Evolutionary conservation across 2,797 vertebrate genomes (phyloP), one percentile per base, ranked within the genome.

Genomic region (Leptatherina wallacei): DNA sequence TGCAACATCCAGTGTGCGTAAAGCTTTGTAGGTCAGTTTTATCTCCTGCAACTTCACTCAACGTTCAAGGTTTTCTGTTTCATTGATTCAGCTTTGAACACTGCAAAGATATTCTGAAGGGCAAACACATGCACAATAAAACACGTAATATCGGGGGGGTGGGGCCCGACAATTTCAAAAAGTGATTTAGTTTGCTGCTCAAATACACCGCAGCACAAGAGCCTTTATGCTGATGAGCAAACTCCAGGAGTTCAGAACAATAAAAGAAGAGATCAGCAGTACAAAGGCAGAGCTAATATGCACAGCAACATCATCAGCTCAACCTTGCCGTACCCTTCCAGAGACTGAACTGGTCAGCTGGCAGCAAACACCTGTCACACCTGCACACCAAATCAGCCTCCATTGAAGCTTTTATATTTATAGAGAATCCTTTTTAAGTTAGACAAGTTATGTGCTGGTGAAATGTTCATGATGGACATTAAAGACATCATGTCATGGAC

Each of bases 251-350:
- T 47, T 66, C 10, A 56, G 18, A 69, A 80, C 40, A 65, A 73
- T 69, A 62, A 52, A 18, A 38, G 38, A 56, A 36, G 44, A 73
- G 67, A 77, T 85, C 85, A 82, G 62, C 64, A 10, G 22, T 10
- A 49, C 62, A 84, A 56, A 75, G 69, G 55, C 61, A 38, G 32
- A 63, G 71, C 67, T 69, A 47, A 83, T 42, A 27, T 55, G 36
- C 61, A 64, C 61, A 1, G 47, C 24, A 33, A 47, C 73, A 63
- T 27, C 6, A 16, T 69, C 77, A 64, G 80, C 59, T 83, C 81
- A 78, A 86, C 83, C 84, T 83, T 82, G 85, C 69, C 29, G 38
- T 57, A 64, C 33, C 83, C 85, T 76, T 77, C 61, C 66, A 69
- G 24, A 49, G 47, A 60, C 11, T 38, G 61, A 44, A 67, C 78